Percentiles rank a stretch among this genome's conserved stretches.
These are phyloP conservation scores for Ceratitis capitata DNA, from an alignment of 1,140 invertebrate genomes.

Conservation along the genomic window DNA sequence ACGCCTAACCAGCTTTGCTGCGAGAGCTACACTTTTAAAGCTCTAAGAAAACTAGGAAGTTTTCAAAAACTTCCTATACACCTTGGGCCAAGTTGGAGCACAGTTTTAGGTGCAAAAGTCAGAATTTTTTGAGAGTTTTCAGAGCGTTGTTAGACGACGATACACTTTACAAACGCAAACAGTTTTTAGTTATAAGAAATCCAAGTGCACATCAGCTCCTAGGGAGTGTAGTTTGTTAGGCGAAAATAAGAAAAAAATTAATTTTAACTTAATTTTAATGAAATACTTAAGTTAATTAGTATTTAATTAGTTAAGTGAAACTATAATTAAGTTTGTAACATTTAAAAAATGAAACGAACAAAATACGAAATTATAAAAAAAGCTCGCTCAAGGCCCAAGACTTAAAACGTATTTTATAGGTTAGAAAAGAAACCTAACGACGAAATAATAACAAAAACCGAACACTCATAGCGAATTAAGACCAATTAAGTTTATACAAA, in stretches of 20 bases:
- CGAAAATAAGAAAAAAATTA: neutral
- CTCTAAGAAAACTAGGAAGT: too few species aligned
- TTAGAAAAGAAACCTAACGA: neutral
- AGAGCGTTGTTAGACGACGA: too few species aligned
- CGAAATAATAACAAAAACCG: neutral
- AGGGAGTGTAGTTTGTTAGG: neutral
- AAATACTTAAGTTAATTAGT: neutral
- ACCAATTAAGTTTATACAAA: too few species aligned
- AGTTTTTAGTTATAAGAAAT: neutral
- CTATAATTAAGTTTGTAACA: neutral
- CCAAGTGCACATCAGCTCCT: constrained; percentile 36
- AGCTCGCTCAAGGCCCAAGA: neutral
- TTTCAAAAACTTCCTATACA: too few species aligned
- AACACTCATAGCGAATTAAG: constrained; percentile 8
- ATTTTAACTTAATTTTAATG: neutral
- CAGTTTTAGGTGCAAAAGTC: too few species aligned
- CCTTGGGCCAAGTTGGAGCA: too few species aligned
- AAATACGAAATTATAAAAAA: neutral
- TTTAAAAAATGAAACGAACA: neutral
- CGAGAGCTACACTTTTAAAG: too few species aligned
- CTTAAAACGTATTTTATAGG: neutral
- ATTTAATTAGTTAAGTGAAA: neutral
- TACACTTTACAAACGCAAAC: neutral
- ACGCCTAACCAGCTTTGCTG: neutral
- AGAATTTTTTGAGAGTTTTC: too few species aligned